Conservation (phyloP, 2,888 invertebrate genomes). For the Eilema sororculum region DNA sequence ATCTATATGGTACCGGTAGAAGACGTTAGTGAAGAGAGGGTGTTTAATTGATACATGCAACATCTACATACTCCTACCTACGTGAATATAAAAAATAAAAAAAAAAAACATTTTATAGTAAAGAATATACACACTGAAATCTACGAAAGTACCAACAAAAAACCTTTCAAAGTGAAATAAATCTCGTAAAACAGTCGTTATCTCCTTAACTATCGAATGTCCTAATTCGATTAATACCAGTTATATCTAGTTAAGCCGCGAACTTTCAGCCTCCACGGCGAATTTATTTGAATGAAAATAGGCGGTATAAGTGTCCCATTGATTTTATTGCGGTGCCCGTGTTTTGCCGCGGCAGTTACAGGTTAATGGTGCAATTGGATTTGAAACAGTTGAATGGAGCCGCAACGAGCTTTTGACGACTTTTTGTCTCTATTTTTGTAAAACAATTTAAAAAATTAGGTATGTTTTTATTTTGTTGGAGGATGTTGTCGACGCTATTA, state of each 20-base stretch:
- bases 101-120: not conserved
- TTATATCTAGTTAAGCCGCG: constrained; percentile 57
- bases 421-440: constrained; percentile 35
- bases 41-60: not conserved
- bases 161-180: constrained; percentile 67
- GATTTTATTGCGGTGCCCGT: constrained; percentile 71
- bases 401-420: constrained; percentile 58
- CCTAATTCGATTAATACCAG: constrained; percentile 56
- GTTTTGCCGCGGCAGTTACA: constrained; percentile 66
- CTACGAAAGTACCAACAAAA: constrained; percentile 42
- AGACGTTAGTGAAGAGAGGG: too few species aligned
- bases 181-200: constrained; percentile 65
- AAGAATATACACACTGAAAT: not conserved
- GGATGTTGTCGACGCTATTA: constrained; percentile 48
- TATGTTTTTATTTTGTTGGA: constrained; percentile 39
- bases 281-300: constrained; percentile 69
- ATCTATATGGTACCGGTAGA: too few species aligned
- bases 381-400: constrained; percentile 62
- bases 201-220: constrained; percentile 50
- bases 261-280: constrained; percentile 53
- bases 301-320: constrained; percentile 70
- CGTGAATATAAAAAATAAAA: too few species aligned
- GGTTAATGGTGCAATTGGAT: constrained; percentile 73
- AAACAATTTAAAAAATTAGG: constrained; percentile 25
- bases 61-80: not conserved